Evolutionary conservation across 2,797 vertebrate species (phyloP), one percentile per base, ranked within the genome.

Genomic region (Diceros bicornis): DNA sequence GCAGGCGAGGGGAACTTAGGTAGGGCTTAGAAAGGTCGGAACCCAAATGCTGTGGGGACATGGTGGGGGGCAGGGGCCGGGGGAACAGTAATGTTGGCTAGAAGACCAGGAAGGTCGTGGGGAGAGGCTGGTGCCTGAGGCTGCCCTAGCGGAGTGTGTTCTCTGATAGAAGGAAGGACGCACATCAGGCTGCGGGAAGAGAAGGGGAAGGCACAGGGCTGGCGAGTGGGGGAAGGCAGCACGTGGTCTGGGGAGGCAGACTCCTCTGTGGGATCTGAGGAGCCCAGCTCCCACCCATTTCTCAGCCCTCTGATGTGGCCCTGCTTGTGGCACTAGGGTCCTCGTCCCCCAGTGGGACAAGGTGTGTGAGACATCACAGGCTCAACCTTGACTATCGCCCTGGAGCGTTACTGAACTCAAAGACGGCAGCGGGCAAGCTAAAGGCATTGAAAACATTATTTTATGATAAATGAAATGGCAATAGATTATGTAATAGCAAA

Each of bases 71-170:
- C 37, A 4, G 37, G 37, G 37, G 37, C 3, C 41, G 41, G 41
- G 23, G 6, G 8, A 21, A 9, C 50, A 14, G 16, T 8, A 6
- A 4, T 2, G 6, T 2, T 18, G 79, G 23, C 72, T 47, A 23
- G 29, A 68, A 62, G 59, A 25, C 27, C 7, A 2, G 62, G 21
- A 13, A 13, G 25, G 62, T 21, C 32, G 17, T 3, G 16, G 37
- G 2, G 11, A 23, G 77, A 20, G 7, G 6, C 59, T 44, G 32
- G 75, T 25, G 66, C 66, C 81, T 16, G 20, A 4, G 13, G 18
- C 25, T 0, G 57, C n/a, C 41, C 25, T 0, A 0, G 0, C 32
- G 12, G 25, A 25, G 11, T 0, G 1, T 7, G 34, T 44, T 17
- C 44, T 25, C 68, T 7, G 32, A 62, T 0, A 1, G 57, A 8